Conservation (phyloP, 2,797 vertebrate species). For the Platalea minor region DNA sequence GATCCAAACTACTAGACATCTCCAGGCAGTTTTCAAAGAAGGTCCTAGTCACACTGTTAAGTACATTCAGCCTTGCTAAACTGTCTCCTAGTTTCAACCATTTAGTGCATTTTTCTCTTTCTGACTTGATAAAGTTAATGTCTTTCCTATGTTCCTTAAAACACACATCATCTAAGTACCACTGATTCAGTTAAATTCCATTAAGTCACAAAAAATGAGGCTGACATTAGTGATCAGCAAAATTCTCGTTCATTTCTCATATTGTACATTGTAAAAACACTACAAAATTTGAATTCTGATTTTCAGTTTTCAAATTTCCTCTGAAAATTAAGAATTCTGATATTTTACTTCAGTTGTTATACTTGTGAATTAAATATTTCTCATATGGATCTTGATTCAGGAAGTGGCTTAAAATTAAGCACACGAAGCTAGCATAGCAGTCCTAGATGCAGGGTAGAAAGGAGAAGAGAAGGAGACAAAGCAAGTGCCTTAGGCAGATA, state of each 20-base stretch:
- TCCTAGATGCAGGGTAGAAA: neutral
- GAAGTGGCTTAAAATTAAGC: neutral
- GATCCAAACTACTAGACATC: neutral
- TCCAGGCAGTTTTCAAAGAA: neutral
- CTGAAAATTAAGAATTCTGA: neutral
- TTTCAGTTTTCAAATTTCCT: neutral
- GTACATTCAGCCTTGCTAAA: neutral
- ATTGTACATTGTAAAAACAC: accelerated
- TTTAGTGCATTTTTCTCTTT: neutral
- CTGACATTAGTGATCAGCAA: neutral
- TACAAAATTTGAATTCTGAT: neutral
- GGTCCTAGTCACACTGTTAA: neutral
- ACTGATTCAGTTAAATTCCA: neutral
- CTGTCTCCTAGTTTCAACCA: neutral
- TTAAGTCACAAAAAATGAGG: neutral
- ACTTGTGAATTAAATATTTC: neutral
- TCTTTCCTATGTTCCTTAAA: neutral
- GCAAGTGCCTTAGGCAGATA: neutral
- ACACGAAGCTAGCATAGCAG: neutral
- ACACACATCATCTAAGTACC: neutral
- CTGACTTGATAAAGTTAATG: neutral
- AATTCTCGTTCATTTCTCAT: neutral
- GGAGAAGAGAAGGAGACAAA: neutral
- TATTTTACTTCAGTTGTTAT: neutral
- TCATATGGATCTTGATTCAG: neutral